These are phyloP conservation scores for Neodontobutis hainanensis DNA, from an alignment of 2,113 vertebrate species.

Conservation along the genomic window DNA sequence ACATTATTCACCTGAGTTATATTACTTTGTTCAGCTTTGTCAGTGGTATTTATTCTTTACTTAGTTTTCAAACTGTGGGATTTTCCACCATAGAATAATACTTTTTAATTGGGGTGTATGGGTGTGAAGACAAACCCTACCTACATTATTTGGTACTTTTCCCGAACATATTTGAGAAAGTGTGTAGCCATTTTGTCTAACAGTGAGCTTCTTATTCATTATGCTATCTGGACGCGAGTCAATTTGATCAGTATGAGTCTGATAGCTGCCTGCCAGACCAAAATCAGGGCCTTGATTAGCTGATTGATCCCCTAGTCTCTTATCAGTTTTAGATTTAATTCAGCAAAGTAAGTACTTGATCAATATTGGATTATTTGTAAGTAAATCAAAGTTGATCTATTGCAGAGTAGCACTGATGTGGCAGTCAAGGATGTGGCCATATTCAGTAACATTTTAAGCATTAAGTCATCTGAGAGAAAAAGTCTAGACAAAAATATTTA, in stretches of 20 bases:
- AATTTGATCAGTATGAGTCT: slow-evolving; percentile 27
- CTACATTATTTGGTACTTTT: too few relatives aligned
- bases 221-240: not conserved
- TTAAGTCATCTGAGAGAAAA: too few relatives aligned
- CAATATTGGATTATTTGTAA: slow-evolving; percentile 44
- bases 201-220: not conserved
- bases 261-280: slow-evolving; percentile 26
- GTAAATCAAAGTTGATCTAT: slow-evolving; percentile 57
- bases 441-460: not conserved
- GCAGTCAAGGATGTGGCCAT: slow-evolving; percentile 14
- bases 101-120: not conserved
- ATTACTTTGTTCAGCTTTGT: slow-evolving; percentile 17
- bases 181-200: too few relatives aligned
- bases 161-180: too few relatives aligned
- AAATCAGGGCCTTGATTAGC: slow-evolving; percentile 48
- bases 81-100: slow-evolving; percentile 16
- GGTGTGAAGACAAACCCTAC: not conserved
- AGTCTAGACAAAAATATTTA: too few relatives aligned
- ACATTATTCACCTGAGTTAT: slow-evolving; percentile 7
- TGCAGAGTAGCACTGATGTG: slow-evolving; percentile 13
- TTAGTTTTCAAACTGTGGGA: slow-evolving; percentile 1
- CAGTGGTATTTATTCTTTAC: slow-evolving; percentile 17
- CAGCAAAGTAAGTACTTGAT: slow-evolving; percentile 44
- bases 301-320: slow-evolving; percentile 58
- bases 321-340: slow-evolving; percentile 60